Conservation (phyloP, 2,113 vertebrate genomes). For the Lophotis ruficrista region DNA sequence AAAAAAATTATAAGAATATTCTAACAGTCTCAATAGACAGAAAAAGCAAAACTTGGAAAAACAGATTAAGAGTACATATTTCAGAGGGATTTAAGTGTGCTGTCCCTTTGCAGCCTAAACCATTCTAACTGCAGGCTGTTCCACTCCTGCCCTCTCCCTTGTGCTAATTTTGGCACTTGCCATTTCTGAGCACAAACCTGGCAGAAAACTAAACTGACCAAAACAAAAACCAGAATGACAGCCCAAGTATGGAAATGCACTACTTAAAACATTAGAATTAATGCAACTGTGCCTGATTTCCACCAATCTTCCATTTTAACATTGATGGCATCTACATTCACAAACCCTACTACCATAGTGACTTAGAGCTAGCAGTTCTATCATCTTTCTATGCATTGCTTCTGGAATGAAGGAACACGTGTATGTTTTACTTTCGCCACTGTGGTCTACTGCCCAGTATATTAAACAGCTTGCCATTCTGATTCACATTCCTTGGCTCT, state of each 20-base stretch:
- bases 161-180: neutral
- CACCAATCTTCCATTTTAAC: neutral
- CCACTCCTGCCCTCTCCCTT: neutral
- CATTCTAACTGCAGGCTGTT: neutral
- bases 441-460: neutral
- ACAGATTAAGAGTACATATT: neutral
- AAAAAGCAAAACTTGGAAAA: neutral
- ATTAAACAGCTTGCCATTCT: neutral
- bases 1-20: neutral
- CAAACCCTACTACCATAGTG: neutral
- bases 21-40: neutral
- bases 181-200: neutral
- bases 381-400: neutral
- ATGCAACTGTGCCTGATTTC: neutral
- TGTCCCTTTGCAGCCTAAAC: neutral
- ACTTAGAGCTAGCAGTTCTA: neutral
- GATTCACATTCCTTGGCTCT: neutral
- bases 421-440: neutral
- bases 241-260: neutral
- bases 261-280: neutral
- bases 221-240: neutral
- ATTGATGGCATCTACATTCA: neutral
- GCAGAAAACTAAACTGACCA: neutral
- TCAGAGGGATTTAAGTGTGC: neutral
- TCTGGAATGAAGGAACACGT: neutral